Evolutionary conservation across 2,113 vertebrate species (phyloP), one percentile per base, ranked within the genome.

Genomic region (Turdus rufiventris): DNA sequence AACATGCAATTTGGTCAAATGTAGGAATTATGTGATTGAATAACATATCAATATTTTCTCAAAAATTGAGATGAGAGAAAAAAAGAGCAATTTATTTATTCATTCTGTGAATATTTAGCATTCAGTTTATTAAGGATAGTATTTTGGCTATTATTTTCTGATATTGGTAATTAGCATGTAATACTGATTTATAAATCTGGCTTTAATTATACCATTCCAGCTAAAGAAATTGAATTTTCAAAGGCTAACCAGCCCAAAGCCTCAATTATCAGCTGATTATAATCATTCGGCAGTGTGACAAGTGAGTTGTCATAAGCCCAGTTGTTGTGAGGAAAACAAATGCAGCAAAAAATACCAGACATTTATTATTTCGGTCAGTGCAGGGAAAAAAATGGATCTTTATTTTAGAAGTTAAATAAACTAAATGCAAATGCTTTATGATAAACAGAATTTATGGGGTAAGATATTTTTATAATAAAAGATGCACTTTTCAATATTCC

Each of bases 261-360:
- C 90, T 96, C 91, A 92, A 92, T 97, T 96, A 96, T 96, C 65
- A 85, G 60, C 87, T 97, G 89, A 96, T 97, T 97, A 93, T 89
- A 94, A 96, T 96, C 62, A 93, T 89, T 96, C 53, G 1, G 24
- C 74, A 84, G 53, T 70, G 65, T 93, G 88, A 96, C 91, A 93
- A 96, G 80, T 51, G 80, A 96, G 53, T 82, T 91, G 12, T 75
- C 83, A 83, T 85, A 92, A 95, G 54, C 36, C 66, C 53, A 91
- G 47, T 50, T 84, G 47, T 77, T 94, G 23, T 91, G 73, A 80
- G 45, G 21, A 88, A 89, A 97, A 93, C 68, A 93, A 94, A 87
- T 56, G n/a, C 60, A 85, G 31, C 14, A 81, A 94, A 93, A 90
- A 89, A 42, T 47, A 60, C 5, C 8, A 66, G 67, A 18, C 21